Evolutionary conservation across 2,888 invertebrate species (phyloP), one percentile per base, ranked within the genome.

Genomic region (Trachelus tabidus): DNA sequence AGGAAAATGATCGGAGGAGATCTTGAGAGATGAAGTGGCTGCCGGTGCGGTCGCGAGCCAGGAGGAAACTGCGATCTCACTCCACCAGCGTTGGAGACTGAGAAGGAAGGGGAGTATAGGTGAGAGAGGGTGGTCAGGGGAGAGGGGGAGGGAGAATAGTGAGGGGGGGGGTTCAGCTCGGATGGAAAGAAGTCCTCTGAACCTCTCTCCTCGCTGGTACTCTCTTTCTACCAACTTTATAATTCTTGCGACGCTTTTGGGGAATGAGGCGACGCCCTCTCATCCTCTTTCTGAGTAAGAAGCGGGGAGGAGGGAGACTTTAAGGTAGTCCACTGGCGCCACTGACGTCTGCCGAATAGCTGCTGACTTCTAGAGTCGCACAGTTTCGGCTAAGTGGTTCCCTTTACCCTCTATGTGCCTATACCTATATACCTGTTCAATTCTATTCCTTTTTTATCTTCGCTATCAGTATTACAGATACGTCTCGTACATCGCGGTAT

Each of bases 191-290:
- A 69, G 69, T 31, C 30, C 31, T 69, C 69, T 0, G 69, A 33
- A 69, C 12, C 73, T 73, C 73, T 76, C 73, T 71, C 68, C 69
- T 73, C 33, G 35, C 76, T 74, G 40, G 34, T 31, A 68, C 34
- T 68, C 75, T 77, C 77, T 30, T 74, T n/a, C 37, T 78, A 56
- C 34, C 84, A 91, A 91, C 90, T 91, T 91, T 91, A 91, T 91
- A 91, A 91, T 90, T 91, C 90, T 90, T 89, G 89, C 85, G 90
- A 91, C 90, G 90, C 88, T 90, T 90, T 89, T 86, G 87, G 89
- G 88, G 90, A 89, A 89, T 88, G 90, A 89, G 90, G 40, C 40
- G 40, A 40, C 40, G 40, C 35, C 12, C 35, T 12, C 40, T 40
- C 40, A 40, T 15, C 40, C 40, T 40, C 40, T 6, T 2, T 1